Conservation (phyloP, 1,140 invertebrate genomes). For the Helicorthomorpha holstii region DNA sequence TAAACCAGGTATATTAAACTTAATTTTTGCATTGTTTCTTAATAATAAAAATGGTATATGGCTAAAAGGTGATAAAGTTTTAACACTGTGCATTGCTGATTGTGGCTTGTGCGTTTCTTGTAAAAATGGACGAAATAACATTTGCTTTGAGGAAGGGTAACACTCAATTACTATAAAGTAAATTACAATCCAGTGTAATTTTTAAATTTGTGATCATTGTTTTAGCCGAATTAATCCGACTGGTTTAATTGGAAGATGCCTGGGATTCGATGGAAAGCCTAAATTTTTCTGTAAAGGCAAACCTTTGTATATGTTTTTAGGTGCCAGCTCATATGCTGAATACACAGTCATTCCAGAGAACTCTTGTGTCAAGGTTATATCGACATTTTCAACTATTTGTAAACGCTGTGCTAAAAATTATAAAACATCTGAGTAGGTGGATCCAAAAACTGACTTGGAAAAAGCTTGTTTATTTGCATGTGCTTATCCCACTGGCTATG, state of each 20-base stretch:
- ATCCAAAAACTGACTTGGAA: background rate
- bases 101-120: slow-evolving; percentile 95
- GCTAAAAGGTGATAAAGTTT: slow-evolving; percentile 93
- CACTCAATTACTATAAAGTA: no score
- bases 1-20: no score
- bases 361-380: slow-evolving; percentile 55
- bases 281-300: slow-evolving; percentile 85
- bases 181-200: no score
- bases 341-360: slow-evolving; percentile 96
- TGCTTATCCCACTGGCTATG: background rate
- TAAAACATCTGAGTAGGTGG: background rate
- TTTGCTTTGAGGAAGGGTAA: slow-evolving; percentile 51
- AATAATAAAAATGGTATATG: no score
- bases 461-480: background rate
- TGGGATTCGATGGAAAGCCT: slow-evolving; percentile 92
- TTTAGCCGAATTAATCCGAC: no score
- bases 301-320: slow-evolving; percentile 90
- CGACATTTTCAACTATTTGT: background rate
- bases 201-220: no score
- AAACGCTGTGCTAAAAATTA: background rate
- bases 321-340: slow-evolving; percentile 89
- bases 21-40: no score
- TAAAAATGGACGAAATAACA: slow-evolving; percentile 83
- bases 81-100: slow-evolving; percentile 91
- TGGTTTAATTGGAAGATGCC: no score